Evolutionary conservation across 2,888 invertebrate genomes (phyloP), one percentile per base, ranked within the genome.

Genomic region (Copidosoma aretas): DNA sequence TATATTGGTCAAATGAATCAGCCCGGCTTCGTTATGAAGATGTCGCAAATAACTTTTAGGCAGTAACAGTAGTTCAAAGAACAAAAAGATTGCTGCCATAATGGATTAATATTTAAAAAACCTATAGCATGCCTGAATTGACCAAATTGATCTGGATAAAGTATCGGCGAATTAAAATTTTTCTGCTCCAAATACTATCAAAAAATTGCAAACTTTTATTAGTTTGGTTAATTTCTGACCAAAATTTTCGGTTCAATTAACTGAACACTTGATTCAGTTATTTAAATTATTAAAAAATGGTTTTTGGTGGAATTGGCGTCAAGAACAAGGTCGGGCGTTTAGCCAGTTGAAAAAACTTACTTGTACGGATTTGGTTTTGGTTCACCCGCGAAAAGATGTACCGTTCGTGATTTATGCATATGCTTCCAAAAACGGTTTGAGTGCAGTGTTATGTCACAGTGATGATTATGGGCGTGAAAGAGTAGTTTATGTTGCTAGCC

Each of bases 141-240:
- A 5, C 4, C 4, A n/a, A 19, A 49, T 49, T 19, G 10, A 49
- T 10, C 15, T 5, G 2, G 15, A 15, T n/a, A 49, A 49, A 10
- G 49, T 49, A n/a, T n/a, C 15, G 4, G 49, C 49, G 4, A 49
- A 5, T 19, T 10, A 19, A 4, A n/a, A 49, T 49, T 49, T n/a
- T 5, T 19, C 49, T 3, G 49, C 19, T 10, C 75, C 75, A 0
- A 63, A 41, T 21, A 75, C 68, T 25, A 22, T 63, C 8, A 76
- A 72, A 58, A 68, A 73, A 53, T 39, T 75, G 4, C 46, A 73
- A 4, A 71, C 68, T 12, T 75, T 76, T 62, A 25, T 76, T 0
- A 74, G 74, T 1, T 24, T 74, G 1, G 71, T 74, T 21, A 73
- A 73, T 21, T 76, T 70, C 53, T 74, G 74, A 21, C 41, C 73